Percentiles rank a stretch among this genome's conserved stretches.
phyloP scores from a whole-genome alignment of 2,888 invertebrate genomes.

The Pantelozetes paolii region DNA sequence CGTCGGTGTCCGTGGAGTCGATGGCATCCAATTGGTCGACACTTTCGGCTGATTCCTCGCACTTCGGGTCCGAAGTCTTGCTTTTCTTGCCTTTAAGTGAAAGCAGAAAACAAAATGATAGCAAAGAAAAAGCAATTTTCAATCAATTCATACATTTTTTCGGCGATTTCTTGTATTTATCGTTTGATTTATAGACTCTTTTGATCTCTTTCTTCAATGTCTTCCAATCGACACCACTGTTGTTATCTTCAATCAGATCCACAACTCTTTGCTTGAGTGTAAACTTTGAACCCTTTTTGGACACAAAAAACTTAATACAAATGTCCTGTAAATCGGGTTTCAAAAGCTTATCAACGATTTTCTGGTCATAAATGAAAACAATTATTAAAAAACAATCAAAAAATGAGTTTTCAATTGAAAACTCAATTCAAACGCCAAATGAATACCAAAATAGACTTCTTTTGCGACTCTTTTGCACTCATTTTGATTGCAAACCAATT shows the following conservation, averaged over 20 bases:
- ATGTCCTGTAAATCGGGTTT: background rate
- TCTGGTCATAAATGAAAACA: no score
- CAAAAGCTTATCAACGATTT: no score
- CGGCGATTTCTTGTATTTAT: no score
- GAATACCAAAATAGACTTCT: no score
- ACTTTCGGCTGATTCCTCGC: background rate
- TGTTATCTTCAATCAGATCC: background rate
- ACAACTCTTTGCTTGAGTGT: background rate
- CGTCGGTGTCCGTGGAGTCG: background rate
- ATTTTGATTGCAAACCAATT: no score
- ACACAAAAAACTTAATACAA: background rate
- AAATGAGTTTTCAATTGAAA: no score
- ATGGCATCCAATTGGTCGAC: background rate
- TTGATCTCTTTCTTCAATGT: slow-evolving; percentile 6
- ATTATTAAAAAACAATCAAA: no score
- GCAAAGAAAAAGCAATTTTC: no score
- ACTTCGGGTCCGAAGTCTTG: background rate
- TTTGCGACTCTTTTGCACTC: no score
- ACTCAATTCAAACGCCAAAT: no score
- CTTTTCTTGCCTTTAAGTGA: background rate
- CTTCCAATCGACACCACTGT: background rate
- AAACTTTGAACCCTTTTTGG: background rate
- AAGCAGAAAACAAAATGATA: background rate
- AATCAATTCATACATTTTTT: slow-evolving; percentile 1
- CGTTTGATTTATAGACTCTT: background rate